Base-by-base conservation (phyloP, 1,140 invertebrate genomes). In the Nasonia giraulti region DNA sequence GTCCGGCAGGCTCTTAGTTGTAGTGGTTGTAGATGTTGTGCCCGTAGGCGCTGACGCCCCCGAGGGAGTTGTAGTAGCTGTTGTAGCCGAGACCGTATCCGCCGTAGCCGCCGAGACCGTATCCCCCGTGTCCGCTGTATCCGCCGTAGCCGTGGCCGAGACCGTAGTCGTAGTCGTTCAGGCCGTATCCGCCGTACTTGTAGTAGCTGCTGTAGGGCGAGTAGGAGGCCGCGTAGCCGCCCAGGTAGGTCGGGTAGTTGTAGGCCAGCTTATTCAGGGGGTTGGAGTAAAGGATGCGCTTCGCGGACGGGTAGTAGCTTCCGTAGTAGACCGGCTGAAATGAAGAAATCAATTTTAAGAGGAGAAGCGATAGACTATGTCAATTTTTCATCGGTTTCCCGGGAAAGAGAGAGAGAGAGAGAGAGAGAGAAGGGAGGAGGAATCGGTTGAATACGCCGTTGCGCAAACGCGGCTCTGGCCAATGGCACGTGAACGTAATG, bases 11-110 rank as follows among this genome's bases (percentile, higher is more conserved):
- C n/a, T 20, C 50, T 84, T 87, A 87, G 17, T 17, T 17, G 66
- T 87, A 87, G 55, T 85, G 80, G 27, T 86, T 85, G 50, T 87
- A 88, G n/a, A 84, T 78, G 11, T 87, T 85, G 27, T 88, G 80
- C 73, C 87, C 87, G 69, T 85, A 84, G 33, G 83, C 73, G 17
- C 74, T 80, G 44, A 84, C 81, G n/a, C 85, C 82, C 11, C 73
- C 80, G 76, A 80, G 20, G 27, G 47, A 85, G 62, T 86, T 76
- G 55, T 88, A 87, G 50, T 86, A 86, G 37, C 87, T 74, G 31
- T 80, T 85, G 27, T 87, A 87, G 2, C 89, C 88, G 12, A 87
- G 80, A 62, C 90, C 88, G 37, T 89, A 85, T 8, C 87, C 87
- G 69, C 86, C 87, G 68, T 86, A 86, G 40, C 86, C 85, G 20